phyloP scores from a whole-genome alignment of 2,797 vertebrate species.

The Enteromius anoplus region DNA sequence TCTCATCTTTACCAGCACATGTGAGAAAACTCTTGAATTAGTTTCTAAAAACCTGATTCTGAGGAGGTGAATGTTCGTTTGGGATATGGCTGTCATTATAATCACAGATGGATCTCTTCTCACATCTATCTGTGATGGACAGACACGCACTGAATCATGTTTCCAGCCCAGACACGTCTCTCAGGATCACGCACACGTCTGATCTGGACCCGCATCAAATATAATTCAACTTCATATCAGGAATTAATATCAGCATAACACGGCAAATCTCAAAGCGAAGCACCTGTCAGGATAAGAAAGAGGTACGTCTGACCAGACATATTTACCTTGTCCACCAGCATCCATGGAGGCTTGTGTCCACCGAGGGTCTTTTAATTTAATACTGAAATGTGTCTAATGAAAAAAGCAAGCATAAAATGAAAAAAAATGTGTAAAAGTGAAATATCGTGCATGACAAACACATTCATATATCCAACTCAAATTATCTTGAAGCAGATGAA shows the following conservation, averaged over 20 bases:
- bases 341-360: constrained; percentile 73
- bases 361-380: constrained; percentile 75
- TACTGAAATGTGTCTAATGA: constrained; percentile 80
- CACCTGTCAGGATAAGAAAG: background rate
- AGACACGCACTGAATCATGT: background rate
- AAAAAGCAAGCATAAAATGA: constrained; percentile 78
- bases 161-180: background rate
- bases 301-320: background rate
- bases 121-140: background rate
- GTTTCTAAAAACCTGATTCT: background rate
- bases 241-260: background rate
- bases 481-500: background rate
- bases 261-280: background rate
- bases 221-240: background rate
- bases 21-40: background rate
- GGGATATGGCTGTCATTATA: background rate
- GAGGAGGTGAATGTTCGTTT: background rate
- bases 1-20: background rate
- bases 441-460: constrained; percentile 20
- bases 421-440: constrained; percentile 66
- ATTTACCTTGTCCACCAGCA: constrained; percentile 74
- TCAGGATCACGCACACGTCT: background rate
- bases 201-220: background rate
- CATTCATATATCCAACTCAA: background rate
- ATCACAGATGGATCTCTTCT: background rate